Conservation (phyloP, 2,888 invertebrate genomes). For the Rutpela maculata region DNA sequence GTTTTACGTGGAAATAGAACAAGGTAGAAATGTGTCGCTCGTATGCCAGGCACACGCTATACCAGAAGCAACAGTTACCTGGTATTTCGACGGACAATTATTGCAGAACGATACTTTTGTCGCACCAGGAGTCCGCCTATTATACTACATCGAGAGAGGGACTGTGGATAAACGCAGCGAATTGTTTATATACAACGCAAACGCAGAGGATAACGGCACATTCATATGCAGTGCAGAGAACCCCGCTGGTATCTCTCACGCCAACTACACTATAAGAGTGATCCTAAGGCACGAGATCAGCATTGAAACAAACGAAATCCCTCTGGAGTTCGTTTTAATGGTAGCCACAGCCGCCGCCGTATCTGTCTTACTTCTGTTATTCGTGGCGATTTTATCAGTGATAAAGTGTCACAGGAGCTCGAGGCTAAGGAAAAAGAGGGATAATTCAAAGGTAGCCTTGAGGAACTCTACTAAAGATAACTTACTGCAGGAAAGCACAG, state of each 20-base stretch:
- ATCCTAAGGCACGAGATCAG: conserved; percentile 79
- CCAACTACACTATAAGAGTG: conserved; percentile 88
- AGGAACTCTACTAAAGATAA: conserved; percentile 71
- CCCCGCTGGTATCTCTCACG: conserved; percentile 85
- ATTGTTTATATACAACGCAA: conserved; percentile 85
- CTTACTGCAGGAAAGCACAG: conserved; percentile 66
- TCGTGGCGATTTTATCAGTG: conserved; percentile 81
- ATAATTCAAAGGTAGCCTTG: conserved; percentile 74
- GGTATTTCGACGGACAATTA: conserved; percentile 88
- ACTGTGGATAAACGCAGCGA: conserved; percentile 84
- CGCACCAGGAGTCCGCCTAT: conserved; percentile 80
- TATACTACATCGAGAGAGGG: conserved; percentile 84
- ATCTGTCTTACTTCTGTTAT: conserved; percentile 80
- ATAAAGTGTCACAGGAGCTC: conserved; percentile 72
- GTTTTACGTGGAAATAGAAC: conserved; percentile 84
- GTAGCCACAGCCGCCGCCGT: conserved; percentile 81
- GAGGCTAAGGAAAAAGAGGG: conserved; percentile 76
- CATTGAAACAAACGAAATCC: conserved; percentile 57
- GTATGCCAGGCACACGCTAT: conserved; percentile 85
- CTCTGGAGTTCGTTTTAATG: conserved; percentile 82
- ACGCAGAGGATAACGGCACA: conserved; percentile 87
- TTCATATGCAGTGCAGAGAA: conserved; percentile 91
- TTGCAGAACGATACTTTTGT: conserved; percentile 84
- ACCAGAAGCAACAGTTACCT: conserved; percentile 87
- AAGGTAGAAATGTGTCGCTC: conserved; percentile 87